A percentile compares a stretch with the other conserved stretches of the same genome.
Evolutionary conservation across 2,797 vertebrate genomes (phyloP).

Genomic region (Selene dorsalis): DNA sequence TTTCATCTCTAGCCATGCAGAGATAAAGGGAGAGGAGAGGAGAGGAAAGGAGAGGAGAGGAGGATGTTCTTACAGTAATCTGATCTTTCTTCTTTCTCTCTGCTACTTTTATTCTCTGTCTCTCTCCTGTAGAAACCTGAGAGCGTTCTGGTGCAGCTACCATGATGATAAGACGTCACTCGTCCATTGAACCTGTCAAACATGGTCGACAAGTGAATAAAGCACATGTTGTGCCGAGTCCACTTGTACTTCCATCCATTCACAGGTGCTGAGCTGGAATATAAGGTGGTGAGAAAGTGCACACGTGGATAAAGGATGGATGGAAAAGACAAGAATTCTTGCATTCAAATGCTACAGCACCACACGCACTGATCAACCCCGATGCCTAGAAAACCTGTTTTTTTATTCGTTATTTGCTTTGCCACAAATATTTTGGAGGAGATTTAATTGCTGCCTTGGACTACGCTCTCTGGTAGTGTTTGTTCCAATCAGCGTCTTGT

Average conservation of each 20-base stretch:
- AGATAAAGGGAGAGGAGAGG: slow-evolving; percentile 45
- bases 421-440: slow-evolving; percentile 15
- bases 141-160: neutral
- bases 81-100: slow-evolving; percentile 32
- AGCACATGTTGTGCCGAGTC: neutral
- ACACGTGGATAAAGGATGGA: neutral
- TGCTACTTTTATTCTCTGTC: slow-evolving; percentile 4
- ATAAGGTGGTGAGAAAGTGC: neutral
- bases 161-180: neutral
- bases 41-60: slow-evolving; percentile 25
- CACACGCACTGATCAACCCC: slow-evolving; percentile 4
- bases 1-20: slow-evolving; percentile 76
- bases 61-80: slow-evolving; percentile 45
- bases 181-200: slow-evolving; percentile 14
- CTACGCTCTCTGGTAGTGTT: slow-evolving; percentile 16
- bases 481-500: slow-evolving; percentile 10
- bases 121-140: slow-evolving; percentile 29
- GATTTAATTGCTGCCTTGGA: slow-evolving; percentile 11
- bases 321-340: neutral
- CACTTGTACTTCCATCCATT: neutral
- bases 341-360: neutral
- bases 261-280: neutral
- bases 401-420: slow-evolving; percentile 18
- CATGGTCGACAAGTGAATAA: neutral
- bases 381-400: slow-evolving; percentile 17